Conservation (phyloP, 2,888 invertebrate species). For the Phytoseiulus persimilis region DNA sequence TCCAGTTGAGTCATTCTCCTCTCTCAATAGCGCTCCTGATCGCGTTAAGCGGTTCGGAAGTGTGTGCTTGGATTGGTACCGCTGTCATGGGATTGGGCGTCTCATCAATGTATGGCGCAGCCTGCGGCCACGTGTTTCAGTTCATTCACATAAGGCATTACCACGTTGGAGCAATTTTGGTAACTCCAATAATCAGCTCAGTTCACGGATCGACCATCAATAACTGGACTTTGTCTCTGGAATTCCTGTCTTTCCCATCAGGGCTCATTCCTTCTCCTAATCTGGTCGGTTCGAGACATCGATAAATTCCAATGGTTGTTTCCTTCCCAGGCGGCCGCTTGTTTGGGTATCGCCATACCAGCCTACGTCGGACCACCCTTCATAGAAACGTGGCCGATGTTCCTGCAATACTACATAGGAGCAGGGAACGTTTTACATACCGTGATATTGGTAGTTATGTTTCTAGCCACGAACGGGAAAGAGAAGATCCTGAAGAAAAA, state of each 20-base stretch:
- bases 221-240: no score
- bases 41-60: background rate
- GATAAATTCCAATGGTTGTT: background rate
- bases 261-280: no score
- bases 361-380: background rate
- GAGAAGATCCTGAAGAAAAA: background rate
- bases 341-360: background rate
- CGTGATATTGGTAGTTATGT: background rate
- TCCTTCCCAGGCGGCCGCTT: background rate
- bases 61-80: background rate
- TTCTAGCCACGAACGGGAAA: background rate
- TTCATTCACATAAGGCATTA: background rate
- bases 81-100: background rate
- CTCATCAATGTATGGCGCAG: background rate
- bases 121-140: background rate
- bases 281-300: background rate
- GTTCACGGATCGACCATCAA: no score
- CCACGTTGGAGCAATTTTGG: background rate
- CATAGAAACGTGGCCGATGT: background rate
- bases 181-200: background rate
- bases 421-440: background rate
- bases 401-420: background rate
- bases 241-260: no score
- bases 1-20: no score
- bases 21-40: background rate